A percentile compares a stretch with the other conserved stretches of the same genome.
Evolutionary conservation across 2,113 vertebrate species (phyloP).

Genomic region (Ibidorhyncha struthersii): DNA sequence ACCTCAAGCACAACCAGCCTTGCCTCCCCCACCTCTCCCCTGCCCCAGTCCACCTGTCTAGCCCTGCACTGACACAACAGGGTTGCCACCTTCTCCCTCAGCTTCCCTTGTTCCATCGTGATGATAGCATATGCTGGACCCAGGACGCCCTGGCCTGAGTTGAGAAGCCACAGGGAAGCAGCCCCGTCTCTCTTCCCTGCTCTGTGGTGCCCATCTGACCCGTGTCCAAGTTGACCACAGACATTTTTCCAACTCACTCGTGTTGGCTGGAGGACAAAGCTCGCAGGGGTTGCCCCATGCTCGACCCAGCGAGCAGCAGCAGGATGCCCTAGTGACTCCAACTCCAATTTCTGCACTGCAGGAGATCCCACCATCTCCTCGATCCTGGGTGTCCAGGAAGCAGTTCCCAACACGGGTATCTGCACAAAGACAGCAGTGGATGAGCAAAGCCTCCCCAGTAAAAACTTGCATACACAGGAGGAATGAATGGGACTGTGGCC

Average conservation of each 20-base stretch:
- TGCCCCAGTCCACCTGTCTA: neutral
- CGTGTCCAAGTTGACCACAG: neutral
- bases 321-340: slow-evolving; percentile 87
- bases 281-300: slow-evolving; percentile 96
- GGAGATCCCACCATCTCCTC: slow-evolving; percentile 89
- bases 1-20: neutral
- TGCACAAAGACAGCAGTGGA: neutral
- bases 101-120: neutral
- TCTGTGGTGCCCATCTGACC: neutral
- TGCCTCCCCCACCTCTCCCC: neutral
- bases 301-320: slow-evolving; percentile 89
- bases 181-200: neutral
- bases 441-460: neutral
- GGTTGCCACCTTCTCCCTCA: neutral
- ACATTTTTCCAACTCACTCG: slow-evolving; percentile 76
- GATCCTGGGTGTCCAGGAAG: slow-evolving; percentile 85
- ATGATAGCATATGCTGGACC: neutral
- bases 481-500: neutral
- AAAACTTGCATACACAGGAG: neutral
- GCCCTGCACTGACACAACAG: neutral
- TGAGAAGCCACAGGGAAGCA: accelerated
- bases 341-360: slow-evolving; percentile 90
- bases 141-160: accelerated
- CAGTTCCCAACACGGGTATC: slow-evolving; percentile 91
- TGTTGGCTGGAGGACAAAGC: slow-evolving; percentile 86